A percentile compares a stretch with the other conserved stretches of the same genome.
phyloP scores from a whole-genome alignment of 1,140 invertebrate genomes.

The Calephelis nemesis region DNA sequence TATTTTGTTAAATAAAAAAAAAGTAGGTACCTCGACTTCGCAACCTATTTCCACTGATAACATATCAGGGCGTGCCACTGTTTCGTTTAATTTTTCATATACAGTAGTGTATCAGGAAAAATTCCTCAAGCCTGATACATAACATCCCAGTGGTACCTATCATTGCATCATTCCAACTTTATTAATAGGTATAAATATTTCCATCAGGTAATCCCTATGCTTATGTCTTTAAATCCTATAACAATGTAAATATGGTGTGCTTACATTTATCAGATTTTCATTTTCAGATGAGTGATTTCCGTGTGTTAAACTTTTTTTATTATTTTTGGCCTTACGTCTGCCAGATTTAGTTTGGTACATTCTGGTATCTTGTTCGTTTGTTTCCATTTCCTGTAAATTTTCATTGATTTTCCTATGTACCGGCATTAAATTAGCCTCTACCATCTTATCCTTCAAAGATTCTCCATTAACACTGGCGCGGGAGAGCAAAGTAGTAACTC shows the following conservation, averaged over 20 bases:
- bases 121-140: too few species aligned
- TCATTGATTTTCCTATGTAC: not conserved
- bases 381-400: not conserved
- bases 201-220: too few species aligned
- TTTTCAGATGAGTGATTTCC: not conserved
- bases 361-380: not conserved
- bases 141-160: too few species aligned
- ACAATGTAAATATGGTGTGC: not conserved
- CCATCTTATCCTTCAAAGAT: not conserved
- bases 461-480: not conserved
- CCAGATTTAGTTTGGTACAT: not conserved
- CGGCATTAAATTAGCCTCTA: slow-evolving; percentile 6
- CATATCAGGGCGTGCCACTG: too few species aligned
- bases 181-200: too few species aligned
- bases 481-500: not conserved
- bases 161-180: too few species aligned
- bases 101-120: too few species aligned
- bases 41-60: too few species aligned
- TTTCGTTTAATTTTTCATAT: too few species aligned
- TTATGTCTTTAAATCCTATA: not conserved
- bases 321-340: not conserved
- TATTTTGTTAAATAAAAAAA: not conserved
- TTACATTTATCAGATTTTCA: not conserved
- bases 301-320: not conserved
- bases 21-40: too few species aligned